Evolutionary conservation across 2,113 vertebrate species (phyloP).

Genomic region (Anthoscopus minutus): DNA sequence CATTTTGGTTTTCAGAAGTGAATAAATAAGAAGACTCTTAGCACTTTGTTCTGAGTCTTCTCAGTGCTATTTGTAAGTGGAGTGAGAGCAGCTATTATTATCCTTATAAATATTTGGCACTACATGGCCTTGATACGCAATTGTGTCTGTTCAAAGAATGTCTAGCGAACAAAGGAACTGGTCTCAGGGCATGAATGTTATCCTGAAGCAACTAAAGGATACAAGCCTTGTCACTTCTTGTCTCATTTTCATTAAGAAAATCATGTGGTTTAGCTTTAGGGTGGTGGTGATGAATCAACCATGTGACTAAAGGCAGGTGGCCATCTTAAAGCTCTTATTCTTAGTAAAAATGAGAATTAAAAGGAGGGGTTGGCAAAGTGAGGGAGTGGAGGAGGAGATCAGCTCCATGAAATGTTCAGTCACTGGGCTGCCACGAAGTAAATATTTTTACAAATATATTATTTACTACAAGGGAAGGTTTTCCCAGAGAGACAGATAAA

Average conservation of each 20-base stretch:
- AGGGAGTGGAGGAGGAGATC: not conserved
- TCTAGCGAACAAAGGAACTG: conserved; percentile 30
- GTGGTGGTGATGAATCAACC: not conserved
- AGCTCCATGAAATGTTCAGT: conserved; percentile 3
- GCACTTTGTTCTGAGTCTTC: not conserved
- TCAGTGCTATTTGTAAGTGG: not conserved
- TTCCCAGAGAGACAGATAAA: conserved; percentile 68
- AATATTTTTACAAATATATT: conserved; percentile 77
- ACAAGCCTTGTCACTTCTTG: conserved; percentile 58
- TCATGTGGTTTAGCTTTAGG: conserved; percentile 51
- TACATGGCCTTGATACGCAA: conserved; percentile 38
- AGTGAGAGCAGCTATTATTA: not conserved
- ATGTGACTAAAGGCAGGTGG: conserved; percentile 42
- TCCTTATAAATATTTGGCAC: conserved; percentile 60
- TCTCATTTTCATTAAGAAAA: conserved; percentile 57
- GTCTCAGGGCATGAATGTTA: conserved; percentile 28
- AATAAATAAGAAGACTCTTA: not conserved
- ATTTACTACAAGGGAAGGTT: conserved; percentile 70
- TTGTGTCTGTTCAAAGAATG: conserved; percentile 21
- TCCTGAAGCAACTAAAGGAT: conserved; percentile 34
- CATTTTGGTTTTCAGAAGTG: not conserved
- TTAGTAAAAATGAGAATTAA: conserved; percentile 19
- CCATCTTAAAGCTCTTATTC: conserved; percentile 33
- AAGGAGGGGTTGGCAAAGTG: not conserved
- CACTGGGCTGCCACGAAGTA: conserved; percentile 45